Percentiles rank a stretch among this genome's conserved stretches.
phyloP scores from a whole-genome alignment of 2,888 invertebrate genomes.

The Spilarctia lutea region DNA sequence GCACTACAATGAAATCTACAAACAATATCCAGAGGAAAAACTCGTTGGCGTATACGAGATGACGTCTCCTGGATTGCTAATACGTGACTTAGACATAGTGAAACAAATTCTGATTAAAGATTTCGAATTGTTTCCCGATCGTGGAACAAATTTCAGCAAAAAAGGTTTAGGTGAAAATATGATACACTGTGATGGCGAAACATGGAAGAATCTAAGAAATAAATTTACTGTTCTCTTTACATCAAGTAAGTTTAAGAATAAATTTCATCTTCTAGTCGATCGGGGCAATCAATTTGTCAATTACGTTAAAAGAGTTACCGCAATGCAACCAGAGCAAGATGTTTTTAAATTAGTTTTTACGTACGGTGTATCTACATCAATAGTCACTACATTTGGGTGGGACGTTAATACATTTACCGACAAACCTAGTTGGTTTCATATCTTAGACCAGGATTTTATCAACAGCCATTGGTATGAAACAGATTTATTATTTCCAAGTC shows the following conservation, averaged over 20 bases:
- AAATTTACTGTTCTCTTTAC: constrained; percentile 65
- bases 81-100: constrained; percentile 67
- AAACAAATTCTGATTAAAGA: constrained; percentile 68
- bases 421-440: constrained; percentile 39
- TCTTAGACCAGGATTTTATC: constrained; percentile 45
- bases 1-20: constrained; percentile 60
- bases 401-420: constrained; percentile 50
- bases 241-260: constrained; percentile 61
- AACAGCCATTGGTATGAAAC: constrained; percentile 51
- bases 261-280: constrained; percentile 52
- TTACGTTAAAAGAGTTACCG: constrained; percentile 47
- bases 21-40: constrained; percentile 63
- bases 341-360: constrained; percentile 46
- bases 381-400: constrained; percentile 50
- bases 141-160: constrained; percentile 60
- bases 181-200: constrained; percentile 58
- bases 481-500: constrained; percentile 56
- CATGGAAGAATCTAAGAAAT: constrained; percentile 61
- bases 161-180: constrained; percentile 62
- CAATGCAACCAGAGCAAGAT: constrained; percentile 45
- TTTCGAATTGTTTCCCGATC: constrained; percentile 62
- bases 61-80: constrained; percentile 58
- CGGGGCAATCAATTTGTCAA: constrained; percentile 56
- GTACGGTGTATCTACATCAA: constrained; percentile 53
- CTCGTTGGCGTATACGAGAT: constrained; percentile 66